Evolutionary conservation across 2,888 invertebrate species (phyloP).

Genomic region (Macrophya annulata): DNA sequence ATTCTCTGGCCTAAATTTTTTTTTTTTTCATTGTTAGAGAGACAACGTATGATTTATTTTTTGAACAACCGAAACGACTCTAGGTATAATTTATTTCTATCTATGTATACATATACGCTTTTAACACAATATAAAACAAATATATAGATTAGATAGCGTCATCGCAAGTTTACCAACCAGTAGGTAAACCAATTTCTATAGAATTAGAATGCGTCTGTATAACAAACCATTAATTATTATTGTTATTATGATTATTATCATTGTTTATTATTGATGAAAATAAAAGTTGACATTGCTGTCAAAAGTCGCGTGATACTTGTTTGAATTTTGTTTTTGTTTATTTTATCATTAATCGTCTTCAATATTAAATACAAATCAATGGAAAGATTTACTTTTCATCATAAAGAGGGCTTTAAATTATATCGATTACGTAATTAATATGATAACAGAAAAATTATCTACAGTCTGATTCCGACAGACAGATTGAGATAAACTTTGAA

Average conservation of each 20-base stretch:
- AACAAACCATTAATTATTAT: not conserved
- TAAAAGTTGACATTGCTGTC: not conserved
- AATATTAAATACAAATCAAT: not conserved
- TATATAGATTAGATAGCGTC: not conserved
- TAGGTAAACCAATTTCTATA: not conserved
- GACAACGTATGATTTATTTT: not conserved
- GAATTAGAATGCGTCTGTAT: constrained; percentile 1
- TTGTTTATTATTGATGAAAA: not conserved
- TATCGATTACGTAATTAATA: not conserved
- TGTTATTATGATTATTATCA: not conserved
- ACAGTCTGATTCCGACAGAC: not conserved
- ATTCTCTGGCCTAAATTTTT: not conserved
- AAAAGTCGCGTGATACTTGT: not conserved
- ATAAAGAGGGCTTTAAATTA: not conserved
- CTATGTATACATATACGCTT: not conserved
- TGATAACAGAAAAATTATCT: not conserved
- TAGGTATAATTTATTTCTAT: not conserved
- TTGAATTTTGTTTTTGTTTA: no score
- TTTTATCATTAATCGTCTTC: not conserved
- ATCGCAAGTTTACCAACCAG: not conserved
- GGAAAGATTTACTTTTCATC: not conserved
- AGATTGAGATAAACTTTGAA: constrained; percentile 20
- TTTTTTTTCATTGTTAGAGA: not conserved
- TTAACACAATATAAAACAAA: not conserved
- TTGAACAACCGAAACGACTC: not conserved